These are phyloP conservation scores for Anhinga rufa DNA, from an alignment of 2,113 vertebrate species.

Conservation along the genomic window DNA sequence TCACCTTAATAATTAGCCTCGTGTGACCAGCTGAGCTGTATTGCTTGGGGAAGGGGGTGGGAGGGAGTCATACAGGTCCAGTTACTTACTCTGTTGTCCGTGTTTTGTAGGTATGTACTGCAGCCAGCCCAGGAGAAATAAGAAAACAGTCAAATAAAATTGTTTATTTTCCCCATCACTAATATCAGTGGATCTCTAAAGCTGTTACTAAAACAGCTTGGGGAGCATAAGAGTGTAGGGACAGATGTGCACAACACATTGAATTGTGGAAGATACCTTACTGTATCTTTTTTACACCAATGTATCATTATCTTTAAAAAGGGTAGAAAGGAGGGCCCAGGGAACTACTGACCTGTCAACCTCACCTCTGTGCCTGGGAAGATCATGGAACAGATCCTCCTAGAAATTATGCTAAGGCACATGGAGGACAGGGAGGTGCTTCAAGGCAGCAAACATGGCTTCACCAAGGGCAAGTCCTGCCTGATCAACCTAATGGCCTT, in stretches of 20 bases:
- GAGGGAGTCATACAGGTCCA: background rate
- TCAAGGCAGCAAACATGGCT: no score
- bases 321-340: no score
- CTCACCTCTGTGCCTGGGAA: no score
- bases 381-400: no score
- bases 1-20: background rate
- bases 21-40: background rate
- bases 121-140: background rate
- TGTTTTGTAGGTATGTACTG: background rate
- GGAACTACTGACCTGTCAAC: no score
- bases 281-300: background rate
- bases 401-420: no score
- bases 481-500: no score
- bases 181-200: background rate
- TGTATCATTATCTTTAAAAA: rapidly evolving
- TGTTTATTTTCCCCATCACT: background rate
- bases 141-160: background rate
- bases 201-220: background rate
- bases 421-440: no score
- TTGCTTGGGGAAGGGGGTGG: background rate
- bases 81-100: background rate
- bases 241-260: background rate
- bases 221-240: background rate
- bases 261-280: background rate
- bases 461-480: no score